Base-by-base conservation (phyloP, 92 coral and sea anemone genomes). In the Isaurus tuberculatus region DNA sequence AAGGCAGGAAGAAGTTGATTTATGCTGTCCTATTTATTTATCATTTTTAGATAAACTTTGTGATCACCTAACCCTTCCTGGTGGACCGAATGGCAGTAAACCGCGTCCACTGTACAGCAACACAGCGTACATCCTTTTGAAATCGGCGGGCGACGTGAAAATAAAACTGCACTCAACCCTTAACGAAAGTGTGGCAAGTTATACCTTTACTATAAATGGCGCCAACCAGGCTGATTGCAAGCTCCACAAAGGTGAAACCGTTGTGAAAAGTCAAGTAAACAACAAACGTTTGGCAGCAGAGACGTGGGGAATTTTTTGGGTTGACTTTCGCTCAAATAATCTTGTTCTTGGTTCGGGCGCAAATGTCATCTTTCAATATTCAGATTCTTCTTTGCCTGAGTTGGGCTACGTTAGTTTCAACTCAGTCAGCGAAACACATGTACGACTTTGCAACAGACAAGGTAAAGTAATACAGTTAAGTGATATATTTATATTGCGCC, bases 341-440 rank as follows among this genome's bases (percentile, higher is more conserved):
- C 81, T 93, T 32, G 95, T 92, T 19, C 88, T 95, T 66, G 98
- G 98, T 10, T 73, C 92, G 29, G 98, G 97, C 48, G 79, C 83
- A 2, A 79, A 68, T 0, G 84, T 65, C 36, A 30, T 93, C 23
- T 31, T 90, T 11, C 84, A 93, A 58, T 89, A 86, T 70, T 65
- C 25, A 11, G 91, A 91, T 78, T 60, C 86, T n/a, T 43, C 89
- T 32, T 84, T 89, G 8, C 17, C 89, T 13, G 83, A 90, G 27
- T 82, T 95, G 17, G 88, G 90, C n/a, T 92, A 88, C 40, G 70
- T 91, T 55, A 83, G 89, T 13, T 81, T 95, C 63, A 51, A 91
- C 19, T 32, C 53, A 23, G 29, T 72, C 42, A 60, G 80, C 13
- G 63, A 34, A 3, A 81, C 90, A 32, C 36, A 6, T 9, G 67